These are phyloP conservation scores for Syndactyla subalaris DNA, from an alignment of 2,797 vertebrate genomes.

Conservation along the genomic window DNA sequence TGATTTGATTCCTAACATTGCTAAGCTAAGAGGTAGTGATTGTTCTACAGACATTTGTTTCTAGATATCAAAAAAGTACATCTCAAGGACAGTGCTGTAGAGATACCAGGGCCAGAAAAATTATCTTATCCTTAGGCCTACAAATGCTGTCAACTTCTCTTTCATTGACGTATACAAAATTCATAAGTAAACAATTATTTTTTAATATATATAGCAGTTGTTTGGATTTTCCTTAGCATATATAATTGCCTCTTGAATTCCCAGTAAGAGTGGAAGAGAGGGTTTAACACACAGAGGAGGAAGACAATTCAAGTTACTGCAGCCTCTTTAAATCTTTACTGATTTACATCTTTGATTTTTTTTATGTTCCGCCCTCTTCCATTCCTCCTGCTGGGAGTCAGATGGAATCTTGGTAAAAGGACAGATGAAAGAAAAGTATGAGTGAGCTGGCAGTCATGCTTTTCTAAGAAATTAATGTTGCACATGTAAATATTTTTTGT, in stretches of 20 bases:
- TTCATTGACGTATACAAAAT: background rate
- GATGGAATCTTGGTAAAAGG: background rate
- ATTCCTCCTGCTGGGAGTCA: background rate
- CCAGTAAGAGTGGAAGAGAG: background rate
- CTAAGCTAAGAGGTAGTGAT: slow-evolving; percentile 16
- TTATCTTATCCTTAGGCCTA: background rate
- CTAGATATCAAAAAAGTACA: slow-evolving; percentile 11
- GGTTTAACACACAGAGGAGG: background rate
- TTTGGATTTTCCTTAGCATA: background rate
- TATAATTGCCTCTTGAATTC: background rate
- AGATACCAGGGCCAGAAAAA: slow-evolving; percentile 32
- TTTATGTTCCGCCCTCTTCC: background rate
- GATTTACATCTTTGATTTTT: background rate
- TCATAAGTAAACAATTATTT: background rate
- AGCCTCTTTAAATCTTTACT: background rate
- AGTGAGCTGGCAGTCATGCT: background rate
- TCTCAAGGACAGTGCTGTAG: slow-evolving; percentile 24
- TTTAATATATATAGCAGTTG: background rate
- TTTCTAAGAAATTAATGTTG: background rate
- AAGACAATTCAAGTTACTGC: background rate
- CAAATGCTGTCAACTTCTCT: background rate
- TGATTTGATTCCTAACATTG: slow-evolving; percentile 25
- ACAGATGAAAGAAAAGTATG: background rate
- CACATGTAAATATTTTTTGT: background rate
- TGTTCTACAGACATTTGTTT: slow-evolving; percentile 16